A percentile compares a stretch with the other conserved stretches of the same genome.
Evolutionary conservation across 2,113 vertebrate genomes (phyloP).

Genomic region (Solea senegalensis): DNA sequence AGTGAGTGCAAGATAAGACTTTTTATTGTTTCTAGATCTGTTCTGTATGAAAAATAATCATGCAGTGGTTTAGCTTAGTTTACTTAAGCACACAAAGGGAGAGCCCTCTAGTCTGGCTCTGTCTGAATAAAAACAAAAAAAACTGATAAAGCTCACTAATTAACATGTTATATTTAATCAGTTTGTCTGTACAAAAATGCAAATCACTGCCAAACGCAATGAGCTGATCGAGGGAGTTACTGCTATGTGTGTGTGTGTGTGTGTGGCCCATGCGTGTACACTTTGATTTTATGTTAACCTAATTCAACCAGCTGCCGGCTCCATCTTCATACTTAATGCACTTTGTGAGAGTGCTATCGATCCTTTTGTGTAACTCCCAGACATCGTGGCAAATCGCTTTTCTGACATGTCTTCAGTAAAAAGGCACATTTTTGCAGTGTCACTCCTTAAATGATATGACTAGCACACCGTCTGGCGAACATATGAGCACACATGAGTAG

Average conservation of each 20-base stretch:
- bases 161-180: background rate
- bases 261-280: background rate
- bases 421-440: background rate
- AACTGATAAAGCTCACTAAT: background rate
- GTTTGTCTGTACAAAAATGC: background rate
- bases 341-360: background rate
- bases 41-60: background rate
- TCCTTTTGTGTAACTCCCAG: background rate
- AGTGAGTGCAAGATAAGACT: too few species aligned
- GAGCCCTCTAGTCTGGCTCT: background rate
- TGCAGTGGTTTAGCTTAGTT: background rate
- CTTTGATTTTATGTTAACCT: constrained; percentile 2
- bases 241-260: background rate
- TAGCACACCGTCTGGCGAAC: constrained; percentile 5
- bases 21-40: too few species aligned
- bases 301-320: background rate
- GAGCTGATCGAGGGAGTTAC: too few species aligned
- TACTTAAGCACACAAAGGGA: background rate
- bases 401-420: background rate
- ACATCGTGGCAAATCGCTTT: background rate
- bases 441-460: background rate
- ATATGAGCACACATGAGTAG: constrained; percentile 30
- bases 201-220: background rate
- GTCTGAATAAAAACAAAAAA: background rate
- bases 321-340: background rate